A percentile compares a stretch with the other conserved stretches of the same genome.
Evolutionary conservation across 2,888 invertebrate species (phyloP).

Genomic region (Chamaedrilus cognettii): DNA sequence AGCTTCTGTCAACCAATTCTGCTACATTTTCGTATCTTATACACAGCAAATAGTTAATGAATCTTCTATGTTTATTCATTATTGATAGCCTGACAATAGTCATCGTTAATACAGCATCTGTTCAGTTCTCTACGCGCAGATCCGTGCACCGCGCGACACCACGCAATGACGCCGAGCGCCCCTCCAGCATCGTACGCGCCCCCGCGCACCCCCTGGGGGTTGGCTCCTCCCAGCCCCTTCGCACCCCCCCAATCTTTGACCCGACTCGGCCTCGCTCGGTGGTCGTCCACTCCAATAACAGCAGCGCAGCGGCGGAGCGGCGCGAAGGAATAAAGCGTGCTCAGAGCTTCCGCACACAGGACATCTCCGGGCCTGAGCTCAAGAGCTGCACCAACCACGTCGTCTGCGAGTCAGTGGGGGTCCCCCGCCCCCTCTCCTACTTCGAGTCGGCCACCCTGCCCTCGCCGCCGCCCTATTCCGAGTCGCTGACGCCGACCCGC

Average conservation of each 20-base stretch:
- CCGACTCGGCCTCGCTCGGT: conserved; percentile 7
- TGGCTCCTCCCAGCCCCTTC: neutral
- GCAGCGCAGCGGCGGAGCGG: neutral
- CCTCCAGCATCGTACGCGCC: conserved; percentile 6
- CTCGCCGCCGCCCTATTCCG: neutral
- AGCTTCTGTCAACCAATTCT: too few relatives aligned
- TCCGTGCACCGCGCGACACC: conserved; percentile 18
- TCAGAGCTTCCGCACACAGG: conserved; percentile 12
- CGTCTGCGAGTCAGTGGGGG: conserved; percentile 9
- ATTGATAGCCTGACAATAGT: too few relatives aligned
- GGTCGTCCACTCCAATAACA: neutral
- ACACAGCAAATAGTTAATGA: too few relatives aligned
- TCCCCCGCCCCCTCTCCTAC: neutral
- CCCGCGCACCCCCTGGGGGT: conserved; percentile 8
- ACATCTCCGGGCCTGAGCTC: conserved; percentile 5
- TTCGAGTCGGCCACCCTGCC: too few relatives aligned
- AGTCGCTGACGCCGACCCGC: conserved; percentile 10
- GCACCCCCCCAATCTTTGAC: neutral
- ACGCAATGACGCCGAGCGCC: conserved; percentile 14
- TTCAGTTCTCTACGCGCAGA: too few relatives aligned
- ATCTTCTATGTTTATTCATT: too few relatives aligned
- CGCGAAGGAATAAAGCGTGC: too few relatives aligned
- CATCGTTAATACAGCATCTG: too few relatives aligned
- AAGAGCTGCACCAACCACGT: conserved; percentile 9
- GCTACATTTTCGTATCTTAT: too few relatives aligned